Evolutionary conservation across 2,113 vertebrate genomes (phyloP), one percentile per base, ranked within the genome.

Genomic region (Percopsis transmontana): DNA sequence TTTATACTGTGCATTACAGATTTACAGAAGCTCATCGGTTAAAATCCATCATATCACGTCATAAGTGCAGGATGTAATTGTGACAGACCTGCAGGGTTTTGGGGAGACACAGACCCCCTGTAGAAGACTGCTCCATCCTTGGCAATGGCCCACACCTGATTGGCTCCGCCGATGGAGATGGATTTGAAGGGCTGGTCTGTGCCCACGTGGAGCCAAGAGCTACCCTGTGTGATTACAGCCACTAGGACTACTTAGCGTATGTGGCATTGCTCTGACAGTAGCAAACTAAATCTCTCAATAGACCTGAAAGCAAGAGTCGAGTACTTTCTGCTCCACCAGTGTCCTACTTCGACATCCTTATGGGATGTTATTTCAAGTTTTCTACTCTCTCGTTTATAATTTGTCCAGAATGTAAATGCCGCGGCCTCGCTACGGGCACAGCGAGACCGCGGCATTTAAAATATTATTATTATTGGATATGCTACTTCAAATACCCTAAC

Each of bases 101-200:
- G 89, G 3, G 90, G 89, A 1, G 96, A 97, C 63, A 99, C 97
- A 0, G 96, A 96, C 1, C 96, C 96, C 16, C 97, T 83, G 85
- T 98, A 98, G 90, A 98, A 99, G 19, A 96, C 93, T 0, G 96
- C 94, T 50, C 97, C 95, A 0, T 99, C 97, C 67, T 90, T 91
- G 1, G 97, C 96, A 58, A 98, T 94, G 2, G 97, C 97, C 97
- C 97, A 99, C 73, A 99, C 96, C 74, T 98, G 96, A 84, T 93
- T 90, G 75, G 92, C 95, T 23, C 93, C 93, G 9, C 97, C 97
- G 0, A 99, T 90, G 45, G 94, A 96, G 76, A 99, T 86, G 0
- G 96, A 97, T 75, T 94, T 88, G 21, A 98, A 99, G 45, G 97
- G 96, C 85, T 99, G 97, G 67, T 99, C 96, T 5, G 97, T 98